These are phyloP conservation scores for Etheostoma nigrum DNA, from an alignment of 2,797 vertebrate genomes.

Conservation along the genomic window DNA sequence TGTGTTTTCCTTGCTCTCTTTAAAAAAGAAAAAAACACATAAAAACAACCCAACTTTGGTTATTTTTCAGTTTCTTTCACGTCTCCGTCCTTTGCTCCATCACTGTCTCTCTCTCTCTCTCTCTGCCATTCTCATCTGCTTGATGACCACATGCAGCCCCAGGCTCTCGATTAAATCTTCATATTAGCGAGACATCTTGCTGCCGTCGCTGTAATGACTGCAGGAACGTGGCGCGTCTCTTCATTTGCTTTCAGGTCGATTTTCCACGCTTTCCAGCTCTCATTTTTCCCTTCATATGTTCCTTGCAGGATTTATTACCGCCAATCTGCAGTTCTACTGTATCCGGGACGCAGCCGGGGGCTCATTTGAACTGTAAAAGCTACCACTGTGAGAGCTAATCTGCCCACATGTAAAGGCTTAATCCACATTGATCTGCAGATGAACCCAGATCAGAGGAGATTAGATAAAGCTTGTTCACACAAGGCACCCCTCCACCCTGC, in stretches of 20 bases:
- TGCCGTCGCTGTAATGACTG: constrained; percentile 46
- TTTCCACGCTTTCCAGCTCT: constrained; percentile 50
- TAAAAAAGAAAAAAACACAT: too few relatives aligned
- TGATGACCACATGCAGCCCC: constrained; percentile 36
- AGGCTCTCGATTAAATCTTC: constrained; percentile 64
- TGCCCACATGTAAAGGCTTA: constrained; percentile 61
- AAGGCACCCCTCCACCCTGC: constrained; percentile 1
- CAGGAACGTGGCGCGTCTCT: constrained; percentile 30
- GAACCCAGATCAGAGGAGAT: constrained; percentile 67
- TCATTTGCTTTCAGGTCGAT: constrained; percentile 62
- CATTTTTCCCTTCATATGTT: constrained; percentile 52
- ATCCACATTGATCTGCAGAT: constrained; percentile 69
- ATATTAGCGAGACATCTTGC: constrained; percentile 48
- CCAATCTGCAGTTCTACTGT: constrained; percentile 30
- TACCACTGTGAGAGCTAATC: constrained; percentile 58
- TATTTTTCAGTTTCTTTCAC: constrained; percentile 12
- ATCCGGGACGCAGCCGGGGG: constrained; percentile 25
- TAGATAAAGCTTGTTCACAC: constrained; percentile 60
- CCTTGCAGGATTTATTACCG: constrained; percentile 45
- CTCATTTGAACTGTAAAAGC: constrained; percentile 49
- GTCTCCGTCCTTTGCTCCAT: constrained; percentile 1
- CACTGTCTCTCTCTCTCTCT: constrained; percentile 8
- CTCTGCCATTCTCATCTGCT: background rate
- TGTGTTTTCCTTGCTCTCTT: too few relatives aligned
- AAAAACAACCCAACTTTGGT: background rate